Evolutionary conservation across 2,113 vertebrate species (phyloP), one percentile per base, ranked within the genome.

Genomic region (Pterocles burchelli): DNA sequence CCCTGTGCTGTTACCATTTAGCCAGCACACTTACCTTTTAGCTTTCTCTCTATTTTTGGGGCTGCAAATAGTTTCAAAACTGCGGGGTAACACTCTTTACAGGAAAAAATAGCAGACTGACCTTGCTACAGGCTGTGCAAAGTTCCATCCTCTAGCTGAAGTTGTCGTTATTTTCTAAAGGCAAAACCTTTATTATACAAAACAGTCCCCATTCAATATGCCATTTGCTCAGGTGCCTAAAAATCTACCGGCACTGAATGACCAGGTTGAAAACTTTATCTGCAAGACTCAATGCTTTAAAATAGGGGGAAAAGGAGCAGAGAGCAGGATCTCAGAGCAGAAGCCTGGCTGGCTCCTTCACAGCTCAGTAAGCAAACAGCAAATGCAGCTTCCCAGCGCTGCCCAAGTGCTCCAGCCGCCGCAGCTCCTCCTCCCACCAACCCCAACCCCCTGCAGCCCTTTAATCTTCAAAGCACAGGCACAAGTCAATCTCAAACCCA

Each of bases 381-480:
- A 83, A 80, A 33, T 0, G 24, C 63, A 72, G 82, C 61, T 70
- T 54, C 29, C 0, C 43, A 55, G 77, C 31, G 14, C 59, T 77
- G 49, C 71, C 57, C 85, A 63, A 33, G 19, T 5, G 75, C 84
- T 63, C 58, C 45, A 7, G 65, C 72, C 57, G 77, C 81, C 14
- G 0, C 74, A 38, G 6, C n/a, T 57, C 57, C 80, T 80, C 84
- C 93, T 83, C 85, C 72, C 67, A 52, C 67, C 85, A 59, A 22
- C 4, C 85, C 90, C 79, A 75, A 14, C 82, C 80, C 62, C 93
- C 87, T 70, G 18, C 89, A 52, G 34, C 84, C 51, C 82, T 91
- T 74, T 94, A 93, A 96, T 90, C 95, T 96, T 96, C 96, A 96
- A 96, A 96, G 94, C 93, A 66, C 2, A 49, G 95, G 94, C 85